Evolutionary conservation across 1,140 invertebrate genomes (phyloP), one percentile per base, ranked within the genome.

Genomic region (Drosophila quadrilineata): DNA sequence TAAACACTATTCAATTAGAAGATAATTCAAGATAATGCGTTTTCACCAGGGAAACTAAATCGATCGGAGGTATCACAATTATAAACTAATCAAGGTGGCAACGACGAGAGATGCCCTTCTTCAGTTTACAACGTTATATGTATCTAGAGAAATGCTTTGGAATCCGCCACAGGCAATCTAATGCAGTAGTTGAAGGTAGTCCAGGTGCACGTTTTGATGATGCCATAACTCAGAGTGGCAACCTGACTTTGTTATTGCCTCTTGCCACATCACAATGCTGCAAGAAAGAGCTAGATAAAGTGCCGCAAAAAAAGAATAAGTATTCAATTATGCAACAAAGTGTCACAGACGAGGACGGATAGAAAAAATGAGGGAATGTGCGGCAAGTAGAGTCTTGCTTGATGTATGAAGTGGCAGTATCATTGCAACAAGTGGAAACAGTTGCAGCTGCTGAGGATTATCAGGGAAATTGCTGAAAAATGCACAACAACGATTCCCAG

Each of bases 321-420:
- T 73, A 79, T 85, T 82, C 79, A 85, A 84, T 82, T 79, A 82
- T 82, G 79, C 79, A 85, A 64, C 74, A 72, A 84, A 82, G 76
- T 82, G 77, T 85, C 76, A 69, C 76, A 73, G 67, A 75, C 50
- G 49, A 52, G 48, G 62, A 67, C 45, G 43, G 38, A 54, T 46
- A 62, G 50, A 41, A 41, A 36, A 12, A 21, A 16, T 21, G 2
- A 16, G 9, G 17, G 9, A 31, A 22, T n/a, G n/a, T n/a, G n/a
- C n/a, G n/a, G n/a, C n/a, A n/a, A n/a, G n/a, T n/a, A n/a, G n/a
- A n/a, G n/a, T n/a, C n/a, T n/a, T n/a, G n/a, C n/a, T 56, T 84
- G 77, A 84, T 82, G 63, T 71, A 79, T 75, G 71, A 75, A 82
- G 76, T 82, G 71, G 67, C 75, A 79, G 75, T 75, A 66, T 75